Percentiles rank a stretch among this genome's conserved stretches.
Evolutionary conservation across 2,113 vertebrate species (phyloP).

Genomic region (Limanda limanda): DNA sequence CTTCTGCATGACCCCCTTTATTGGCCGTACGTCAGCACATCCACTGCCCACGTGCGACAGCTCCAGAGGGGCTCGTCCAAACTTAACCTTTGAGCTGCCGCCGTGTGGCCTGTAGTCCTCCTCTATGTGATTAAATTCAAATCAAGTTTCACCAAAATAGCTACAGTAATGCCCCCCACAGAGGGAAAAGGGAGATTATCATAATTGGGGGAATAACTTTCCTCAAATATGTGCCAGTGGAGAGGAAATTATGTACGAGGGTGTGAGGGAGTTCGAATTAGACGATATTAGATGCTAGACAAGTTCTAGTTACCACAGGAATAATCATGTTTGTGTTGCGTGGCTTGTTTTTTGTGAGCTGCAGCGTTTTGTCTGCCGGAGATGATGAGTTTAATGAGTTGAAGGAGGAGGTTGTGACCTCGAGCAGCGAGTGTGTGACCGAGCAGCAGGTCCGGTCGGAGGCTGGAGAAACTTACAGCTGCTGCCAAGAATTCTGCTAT

Average conservation of each 20-base stretch:
- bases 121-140: constrained; percentile 53
- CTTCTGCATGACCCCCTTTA: constrained; percentile 13
- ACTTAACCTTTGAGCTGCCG: constrained; percentile 42
- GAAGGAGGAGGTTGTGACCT: constrained; percentile 14
- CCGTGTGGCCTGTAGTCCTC: constrained; percentile 19
- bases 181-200: constrained; percentile 62
- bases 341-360: constrained; percentile 5
- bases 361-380: not conserved
- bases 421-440: not conserved
- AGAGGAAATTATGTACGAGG: constrained; percentile 61
- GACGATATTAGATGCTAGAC: constrained; percentile 30
- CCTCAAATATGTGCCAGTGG: constrained; percentile 58
- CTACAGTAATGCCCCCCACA: constrained; percentile 54
- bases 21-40: constrained; percentile 54
- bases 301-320: constrained; percentile 24
- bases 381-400: constrained; percentile 1
- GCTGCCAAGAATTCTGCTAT: constrained; percentile 10
- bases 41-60: constrained; percentile 34
- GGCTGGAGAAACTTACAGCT: not conserved
- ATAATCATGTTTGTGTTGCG: constrained; percentile 27
- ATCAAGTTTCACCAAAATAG: constrained; percentile 48
- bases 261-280: constrained; percentile 36
- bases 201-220: constrained; percentile 71
- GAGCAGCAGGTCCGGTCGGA: not conserved
- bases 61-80: constrained; percentile 35